Evolutionary conservation across 1,140 invertebrate species (phyloP).

Genomic region (Brachionus rubens): DNA sequence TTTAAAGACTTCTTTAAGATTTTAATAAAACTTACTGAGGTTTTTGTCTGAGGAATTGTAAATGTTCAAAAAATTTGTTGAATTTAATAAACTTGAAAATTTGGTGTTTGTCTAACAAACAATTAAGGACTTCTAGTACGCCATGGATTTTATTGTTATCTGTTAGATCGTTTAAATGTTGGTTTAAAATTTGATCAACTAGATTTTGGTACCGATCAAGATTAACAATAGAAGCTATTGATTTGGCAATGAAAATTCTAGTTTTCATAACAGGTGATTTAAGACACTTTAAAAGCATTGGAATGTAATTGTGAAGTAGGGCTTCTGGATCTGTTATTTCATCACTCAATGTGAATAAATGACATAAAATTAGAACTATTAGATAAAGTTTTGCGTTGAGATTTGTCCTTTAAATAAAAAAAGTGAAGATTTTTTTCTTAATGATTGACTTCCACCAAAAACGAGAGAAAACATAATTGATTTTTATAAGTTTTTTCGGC

Average conservation of each 20-base stretch:
- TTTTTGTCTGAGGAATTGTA: not conserved
- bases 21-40: not conserved
- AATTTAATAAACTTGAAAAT: slow-evolving; percentile 17
- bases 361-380: slow-evolving; percentile 72
- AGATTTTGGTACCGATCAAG: not conserved
- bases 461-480: too few species aligned
- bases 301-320: slow-evolving; percentile 28
- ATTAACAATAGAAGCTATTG: slow-evolving; percentile 26
- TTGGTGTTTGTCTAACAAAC: not conserved
- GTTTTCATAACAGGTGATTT: slow-evolving; percentile 44
- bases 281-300: not conserved
- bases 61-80: not conserved
- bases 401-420: slow-evolving; percentile 57
- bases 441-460: not conserved
- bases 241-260: slow-evolving; percentile 17
- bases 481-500: too few species aligned
- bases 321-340: slow-evolving; percentile 65
- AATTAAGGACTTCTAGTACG: not conserved
- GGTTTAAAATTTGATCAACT: not conserved
- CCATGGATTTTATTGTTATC: slow-evolving; percentile 28
- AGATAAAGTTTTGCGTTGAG: slow-evolving; percentile 68
- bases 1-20: too few species aligned
- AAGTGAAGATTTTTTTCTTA: not conserved
- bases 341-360: slow-evolving; percentile 72
- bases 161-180: not conserved